Percentiles rank a stretch among this genome's conserved stretches.
Conservation (phyloP, 1,140 invertebrate genomes). For the Diploscapter pachys region DNA sequence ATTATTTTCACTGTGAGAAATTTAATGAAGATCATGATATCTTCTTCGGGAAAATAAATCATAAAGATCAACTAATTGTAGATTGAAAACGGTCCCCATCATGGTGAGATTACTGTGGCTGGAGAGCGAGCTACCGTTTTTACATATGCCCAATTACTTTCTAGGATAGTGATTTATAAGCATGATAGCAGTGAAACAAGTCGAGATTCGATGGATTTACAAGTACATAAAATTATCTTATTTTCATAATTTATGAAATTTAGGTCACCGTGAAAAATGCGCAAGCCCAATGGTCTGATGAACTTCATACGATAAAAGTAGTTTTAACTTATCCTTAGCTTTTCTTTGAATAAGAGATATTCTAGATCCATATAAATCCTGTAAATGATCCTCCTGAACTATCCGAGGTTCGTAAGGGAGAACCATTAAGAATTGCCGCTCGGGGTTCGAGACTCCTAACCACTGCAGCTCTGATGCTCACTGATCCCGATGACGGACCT, state of each 20-base stretch:
- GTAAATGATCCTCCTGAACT: constrained; percentile 47
- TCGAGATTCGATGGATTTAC: constrained; percentile 36
- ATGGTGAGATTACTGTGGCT: constrained; percentile 32
- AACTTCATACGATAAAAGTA: too few relatives aligned
- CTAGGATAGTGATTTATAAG: constrained; percentile 31
- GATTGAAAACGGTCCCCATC: constrained; percentile 32
- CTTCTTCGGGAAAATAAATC: neutral
- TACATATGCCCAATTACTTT: constrained; percentile 35
- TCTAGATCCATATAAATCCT: constrained; percentile 39
- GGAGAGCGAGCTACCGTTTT: constrained; percentile 20
- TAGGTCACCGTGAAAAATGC: neutral
- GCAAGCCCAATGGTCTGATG: neutral
- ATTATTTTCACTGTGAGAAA: constrained; percentile 32
- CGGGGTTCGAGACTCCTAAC: constrained; percentile 37
- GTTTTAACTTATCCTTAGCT: too few relatives aligned
- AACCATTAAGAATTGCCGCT: constrained; percentile 36
- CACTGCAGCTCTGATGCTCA: constrained; percentile 36
- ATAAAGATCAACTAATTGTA: constrained; percentile 7
- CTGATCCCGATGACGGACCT: constrained; percentile 45
- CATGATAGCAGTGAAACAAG: constrained; percentile 38
- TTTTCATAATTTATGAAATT: neutral
- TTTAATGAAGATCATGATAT: neutral
- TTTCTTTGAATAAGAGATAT: neutral
- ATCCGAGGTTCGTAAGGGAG: constrained; percentile 30
- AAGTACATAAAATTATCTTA: constrained; percentile 10